phyloP scores from a whole-genome alignment of 1,140 invertebrate species.

The Drosophila pectinifera region DNA sequence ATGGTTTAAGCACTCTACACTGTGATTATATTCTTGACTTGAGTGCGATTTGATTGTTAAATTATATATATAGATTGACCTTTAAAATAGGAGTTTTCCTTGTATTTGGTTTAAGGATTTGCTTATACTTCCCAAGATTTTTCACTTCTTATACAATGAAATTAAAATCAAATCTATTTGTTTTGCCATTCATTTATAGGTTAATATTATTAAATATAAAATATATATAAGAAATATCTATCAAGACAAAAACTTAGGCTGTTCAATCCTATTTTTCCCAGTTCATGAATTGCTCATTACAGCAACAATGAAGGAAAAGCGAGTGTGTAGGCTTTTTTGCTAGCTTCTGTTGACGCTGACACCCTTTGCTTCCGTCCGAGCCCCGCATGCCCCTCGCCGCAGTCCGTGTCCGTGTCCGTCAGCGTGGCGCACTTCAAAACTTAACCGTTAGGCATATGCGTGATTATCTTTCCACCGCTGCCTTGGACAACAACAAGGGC shows the following conservation, averaged over 20 bases:
- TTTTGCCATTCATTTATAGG: too few relatives aligned
- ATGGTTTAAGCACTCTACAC: slow-evolving; percentile 8
- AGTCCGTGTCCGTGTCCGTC: slow-evolving; percentile 19
- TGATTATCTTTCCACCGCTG: slow-evolving; percentile 74
- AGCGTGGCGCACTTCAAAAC: slow-evolving; percentile 72
- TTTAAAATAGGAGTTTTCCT: too few relatives aligned
- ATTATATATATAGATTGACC: neutral
- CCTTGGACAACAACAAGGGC: slow-evolving; percentile 45
- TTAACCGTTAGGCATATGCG: slow-evolving; percentile 83
- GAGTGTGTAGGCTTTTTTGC: slow-evolving; percentile 16
- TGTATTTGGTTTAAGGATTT: too few relatives aligned
- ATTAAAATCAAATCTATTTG: too few relatives aligned
- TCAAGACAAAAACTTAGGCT: neutral
- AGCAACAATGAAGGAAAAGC: slow-evolving; percentile 35
- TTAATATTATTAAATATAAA: too few relatives aligned
- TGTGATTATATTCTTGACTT: neutral
- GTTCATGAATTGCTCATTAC: slow-evolving; percentile 65
- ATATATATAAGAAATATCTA: neutral
- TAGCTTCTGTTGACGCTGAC: slow-evolving; percentile 58
- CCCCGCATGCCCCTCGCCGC: slow-evolving; percentile 3
- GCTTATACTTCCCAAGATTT: too few relatives aligned
- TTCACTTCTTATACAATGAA: too few relatives aligned
- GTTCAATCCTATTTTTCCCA: slow-evolving; percentile 3
- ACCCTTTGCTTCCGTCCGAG: slow-evolving; percentile 56
- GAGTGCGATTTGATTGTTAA: neutral